phyloP scores from a whole-genome alignment of 1,140 invertebrate genomes.

The Portunus trituberculatus region DNA sequence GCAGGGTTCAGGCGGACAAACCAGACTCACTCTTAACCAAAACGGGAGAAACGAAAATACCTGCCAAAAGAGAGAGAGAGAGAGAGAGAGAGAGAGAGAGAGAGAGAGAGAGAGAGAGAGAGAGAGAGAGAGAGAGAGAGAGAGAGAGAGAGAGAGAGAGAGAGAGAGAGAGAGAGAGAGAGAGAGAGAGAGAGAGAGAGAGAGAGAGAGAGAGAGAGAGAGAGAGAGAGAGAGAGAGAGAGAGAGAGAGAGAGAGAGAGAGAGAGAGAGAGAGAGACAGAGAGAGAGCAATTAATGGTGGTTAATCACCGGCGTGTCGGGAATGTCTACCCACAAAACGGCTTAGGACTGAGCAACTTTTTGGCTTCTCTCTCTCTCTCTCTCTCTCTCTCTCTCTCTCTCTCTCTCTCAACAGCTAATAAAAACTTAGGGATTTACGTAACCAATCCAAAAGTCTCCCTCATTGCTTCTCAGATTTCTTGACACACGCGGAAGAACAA shows the following conservation, averaged over 20 bases:
- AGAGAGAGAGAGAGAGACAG: neutral
- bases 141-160: conserved; percentile 11
- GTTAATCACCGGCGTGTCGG: too few species aligned
- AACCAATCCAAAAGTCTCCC: too few species aligned
- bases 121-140: conserved; percentile 11
- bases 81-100: conserved; percentile 11
- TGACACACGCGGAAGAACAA: too few species aligned
- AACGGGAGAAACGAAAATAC: neutral
- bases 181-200: conserved; percentile 20
- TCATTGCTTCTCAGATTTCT: too few species aligned
- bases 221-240: conserved; percentile 20
- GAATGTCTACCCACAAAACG: too few species aligned
- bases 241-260: conserved; percentile 10
- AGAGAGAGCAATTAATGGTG: neutral
- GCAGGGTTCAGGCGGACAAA: too few species aligned
- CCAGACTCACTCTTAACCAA: too few species aligned
- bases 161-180: conserved; percentile 14
- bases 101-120: conserved; percentile 11
- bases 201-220: conserved; percentile 10
- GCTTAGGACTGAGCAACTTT: too few species aligned
- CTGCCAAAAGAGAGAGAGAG: neutral
- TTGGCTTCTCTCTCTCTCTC: too few species aligned
- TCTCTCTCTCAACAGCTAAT: too few species aligned
- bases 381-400: too few species aligned
- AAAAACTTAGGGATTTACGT: too few species aligned